A percentile compares a stretch with the other conserved stretches of the same genome.
Evolutionary conservation across 2,888 invertebrate genomes (phyloP).

Genomic region (Drosophila suboccidentalis): DNA sequence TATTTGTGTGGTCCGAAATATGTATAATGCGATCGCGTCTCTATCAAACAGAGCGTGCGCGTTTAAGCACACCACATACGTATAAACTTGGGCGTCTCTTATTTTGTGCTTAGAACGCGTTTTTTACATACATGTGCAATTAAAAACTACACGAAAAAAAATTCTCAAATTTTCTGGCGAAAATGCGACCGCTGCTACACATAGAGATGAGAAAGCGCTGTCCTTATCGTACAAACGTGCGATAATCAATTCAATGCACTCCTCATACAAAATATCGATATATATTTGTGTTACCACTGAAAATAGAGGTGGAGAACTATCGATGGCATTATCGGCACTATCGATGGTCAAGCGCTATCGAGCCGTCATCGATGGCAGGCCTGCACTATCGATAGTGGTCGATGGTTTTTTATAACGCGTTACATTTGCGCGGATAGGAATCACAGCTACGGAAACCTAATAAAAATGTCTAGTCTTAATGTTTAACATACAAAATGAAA

Average conservation of each 20-base stretch:
- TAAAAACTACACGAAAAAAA: conserved; percentile 62
- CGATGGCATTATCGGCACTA: no score
- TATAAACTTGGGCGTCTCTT: conserved; percentile 6
- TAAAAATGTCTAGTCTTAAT: no score
- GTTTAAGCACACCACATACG: conserved; percentile 30
- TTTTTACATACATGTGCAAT: conserved; percentile 37
- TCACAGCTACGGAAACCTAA: no score
- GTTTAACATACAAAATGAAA: no score
- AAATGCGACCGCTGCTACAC: conserved; percentile 52
- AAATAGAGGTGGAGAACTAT: no score
- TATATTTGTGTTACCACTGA: background rate
- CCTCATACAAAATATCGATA: conserved; percentile 1
- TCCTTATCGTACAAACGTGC: conserved; percentile 38
- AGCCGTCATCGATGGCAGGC: no score
- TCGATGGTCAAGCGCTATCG: no score
- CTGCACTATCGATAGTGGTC: no score
- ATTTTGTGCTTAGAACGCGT: conserved; percentile 6
- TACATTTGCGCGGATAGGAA: no score
- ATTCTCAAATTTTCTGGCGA: conserved; percentile 48
- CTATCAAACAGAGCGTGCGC: conserved; percentile 26
- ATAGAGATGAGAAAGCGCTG: conserved; percentile 50
- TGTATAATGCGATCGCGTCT: conserved; percentile 33
- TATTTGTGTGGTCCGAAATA: conserved; percentile 38
- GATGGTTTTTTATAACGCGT: no score
- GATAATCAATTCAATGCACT: conserved; percentile 38